phyloP scores from a whole-genome alignment of 2,888 invertebrate species.

The Coleophora deauratella region DNA sequence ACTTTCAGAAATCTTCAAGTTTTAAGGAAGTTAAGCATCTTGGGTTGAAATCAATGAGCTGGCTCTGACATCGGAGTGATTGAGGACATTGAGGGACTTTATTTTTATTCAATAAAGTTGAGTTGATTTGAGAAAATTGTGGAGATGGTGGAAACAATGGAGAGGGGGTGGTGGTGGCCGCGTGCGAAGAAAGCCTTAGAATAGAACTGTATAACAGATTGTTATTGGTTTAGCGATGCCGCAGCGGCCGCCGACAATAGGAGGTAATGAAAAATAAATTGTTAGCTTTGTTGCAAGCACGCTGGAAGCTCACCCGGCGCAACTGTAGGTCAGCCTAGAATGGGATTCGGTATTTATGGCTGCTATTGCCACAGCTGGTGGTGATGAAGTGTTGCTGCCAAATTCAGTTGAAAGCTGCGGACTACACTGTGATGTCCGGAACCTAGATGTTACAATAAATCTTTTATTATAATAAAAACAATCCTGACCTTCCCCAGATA shows the following conservation, averaged over 20 bases:
- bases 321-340: slow-evolving; percentile 5
- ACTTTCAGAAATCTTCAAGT: slow-evolving; percentile 34
- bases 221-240: slow-evolving; percentile 41
- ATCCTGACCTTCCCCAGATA: too few relatives aligned
- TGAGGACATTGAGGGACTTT: slow-evolving; percentile 33
- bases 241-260: slow-evolving; percentile 24
- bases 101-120: slow-evolving; percentile 42
- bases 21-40: slow-evolving; percentile 26
- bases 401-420: too few relatives aligned
- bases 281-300: slow-evolving; percentile 23
- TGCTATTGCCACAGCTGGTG: slow-evolving; percentile 1
- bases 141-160: slow-evolving; percentile 30
- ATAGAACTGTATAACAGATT: slow-evolving; percentile 37
- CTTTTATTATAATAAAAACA: too few relatives aligned
- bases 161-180: background rate
- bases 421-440: too few relatives aligned
- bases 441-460: too few relatives aligned
- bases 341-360: slow-evolving; percentile 14
- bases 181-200: slow-evolving; percentile 29
- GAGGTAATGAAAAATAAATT: slow-evolving; percentile 35
- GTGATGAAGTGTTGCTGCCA: too few relatives aligned
- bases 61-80: slow-evolving; percentile 20
- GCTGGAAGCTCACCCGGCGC: background rate
- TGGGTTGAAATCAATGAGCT: slow-evolving; percentile 36
- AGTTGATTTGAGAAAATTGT: slow-evolving; percentile 41